Base-by-base conservation (phyloP, 2,113 vertebrate species). In the Brachypteracias leptosomus region DNA sequence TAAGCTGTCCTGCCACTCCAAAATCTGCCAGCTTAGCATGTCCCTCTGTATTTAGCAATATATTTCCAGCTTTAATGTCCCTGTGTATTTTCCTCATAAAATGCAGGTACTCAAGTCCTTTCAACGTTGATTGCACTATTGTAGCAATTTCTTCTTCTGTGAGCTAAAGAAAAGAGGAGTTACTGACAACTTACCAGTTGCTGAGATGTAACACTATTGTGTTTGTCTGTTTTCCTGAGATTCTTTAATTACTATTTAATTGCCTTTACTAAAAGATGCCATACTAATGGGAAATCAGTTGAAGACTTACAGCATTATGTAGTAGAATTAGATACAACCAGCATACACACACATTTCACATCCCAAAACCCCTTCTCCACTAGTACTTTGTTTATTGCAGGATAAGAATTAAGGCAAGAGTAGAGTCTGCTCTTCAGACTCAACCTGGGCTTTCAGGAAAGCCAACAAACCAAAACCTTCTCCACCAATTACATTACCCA, bases 61-160 rank as follows among this genome's bases (percentile, higher is more conserved):
- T 99, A 97, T 99, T 99, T 42, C 99, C 99, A 17, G 99, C 99
- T 93, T 99, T 99, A 95, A 99, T 99, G 97, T 99, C 99, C 86
- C 99, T 97, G 97, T 99, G 99, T 98, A 99, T 99, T 97, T 99
- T 99, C 96, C 99, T 99, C 99, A 99, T 99, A 95, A 99, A 99
- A 98, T 99, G 99, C 90, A 99, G 98, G 93, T 99, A 99, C 96
- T 99, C 99, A 1, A 99, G 93, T 62, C 99, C 99, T 72, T 99
- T 99, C 93, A 99, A 97, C 0, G 99, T 99, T 3, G 99, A 99
- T 4, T 99, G 98, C 54, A 99, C 82, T 96, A 99, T 99, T 65
- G 99, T 97, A 82, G 98, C 97, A 24, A 99, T 99, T 98, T 99
- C 99, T 63, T 99, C 99, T 94, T 99, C 99, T 52, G 98, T 98